These are phyloP conservation scores for Diuraphis noxia DNA, from an alignment of 1,140 invertebrate species.

Conservation along the genomic window DNA sequence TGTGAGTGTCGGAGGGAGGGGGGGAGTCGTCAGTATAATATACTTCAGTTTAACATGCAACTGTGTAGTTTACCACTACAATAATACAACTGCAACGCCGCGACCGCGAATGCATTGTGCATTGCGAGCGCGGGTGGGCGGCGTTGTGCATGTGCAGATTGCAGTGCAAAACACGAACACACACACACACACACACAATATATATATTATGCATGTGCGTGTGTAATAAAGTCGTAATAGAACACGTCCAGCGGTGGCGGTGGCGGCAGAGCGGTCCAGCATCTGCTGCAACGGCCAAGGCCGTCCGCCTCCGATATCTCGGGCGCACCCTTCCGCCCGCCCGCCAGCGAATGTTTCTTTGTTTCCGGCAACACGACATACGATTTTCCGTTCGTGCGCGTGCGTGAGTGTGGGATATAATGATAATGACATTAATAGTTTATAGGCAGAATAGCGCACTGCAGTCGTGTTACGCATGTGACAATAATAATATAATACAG, in stretches of 20 bases:
- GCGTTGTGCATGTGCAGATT: not conserved
- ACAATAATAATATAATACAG: not conserved
- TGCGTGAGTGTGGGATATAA: not conserved
- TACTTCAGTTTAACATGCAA: not conserved
- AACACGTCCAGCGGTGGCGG: not conserved
- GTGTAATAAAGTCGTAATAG: not conserved
- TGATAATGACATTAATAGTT: not conserved
- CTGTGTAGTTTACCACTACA: not conserved
- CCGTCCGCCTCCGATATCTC: constrained; percentile 21
- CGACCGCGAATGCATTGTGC: not conserved
- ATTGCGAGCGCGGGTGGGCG: not conserved
- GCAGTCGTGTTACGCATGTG: not conserved
- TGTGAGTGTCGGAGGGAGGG: too few relatives aligned
- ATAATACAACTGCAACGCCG: not conserved
- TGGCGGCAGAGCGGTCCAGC: constrained; percentile 12
- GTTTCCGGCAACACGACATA: constrained; percentile 29
- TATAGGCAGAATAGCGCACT: too few relatives aligned
- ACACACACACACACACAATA: too few relatives aligned
- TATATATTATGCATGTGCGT: not conserved
- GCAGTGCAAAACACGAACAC: not conserved
- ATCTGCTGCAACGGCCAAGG: constrained; percentile 35
- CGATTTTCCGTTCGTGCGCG: not conserved
- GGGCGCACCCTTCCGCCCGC: constrained; percentile 31
- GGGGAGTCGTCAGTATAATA: not conserved
- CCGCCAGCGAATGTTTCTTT: constrained; percentile 20